Base-by-base conservation (phyloP, 1,140 invertebrate species). In the Drosophila funebris region DNA sequence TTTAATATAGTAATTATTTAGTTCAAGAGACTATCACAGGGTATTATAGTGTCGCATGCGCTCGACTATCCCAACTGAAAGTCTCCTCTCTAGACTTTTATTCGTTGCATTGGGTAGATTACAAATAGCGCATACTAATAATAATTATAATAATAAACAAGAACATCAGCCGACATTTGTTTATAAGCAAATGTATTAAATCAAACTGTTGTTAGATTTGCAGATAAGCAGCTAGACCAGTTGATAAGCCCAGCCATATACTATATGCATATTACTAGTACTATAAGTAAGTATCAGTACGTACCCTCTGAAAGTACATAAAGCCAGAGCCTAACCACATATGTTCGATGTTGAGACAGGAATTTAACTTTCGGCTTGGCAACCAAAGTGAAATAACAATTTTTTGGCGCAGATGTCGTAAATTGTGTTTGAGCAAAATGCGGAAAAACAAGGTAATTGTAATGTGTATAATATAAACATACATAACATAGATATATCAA, bases 161-260 rank as follows among this genome's bases (percentile, higher is more conserved):
- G 33, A 67, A 64, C 48, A 46, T 20, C 44, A 77, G 43, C 11
- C 39, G 16, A 61, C 39, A 37, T 75, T 76, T 78, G 70, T 62
- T 84, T 85, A 52, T 67, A 36, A 7, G 66, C 70, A 85, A 85
- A 87, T 87, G 87, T 82, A 82, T 82, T 84, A 85, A 85, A 85
- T 85, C 81, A 85, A 72, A 64, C 64, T 78, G 73, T 66, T 84
- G 81, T 81, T 87, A 87, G 78, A 82, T 82, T 67, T 82, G 71
- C 70, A 63, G 73, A 83, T 83, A 82, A 78, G 66, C 44, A 22
- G 36, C 14, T 39, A 27, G 37, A 13, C 31, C 13, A 36, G 22
- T 54, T 75, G 82, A 87, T 85, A 85, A 87, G 75, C 64, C 39
- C 57, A 22, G 46, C 37, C 62, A 80, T 84, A 87, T 77, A 87